Conservation (phyloP, 1,140 invertebrate genomes). For the Nephila pilipes region DNA sequence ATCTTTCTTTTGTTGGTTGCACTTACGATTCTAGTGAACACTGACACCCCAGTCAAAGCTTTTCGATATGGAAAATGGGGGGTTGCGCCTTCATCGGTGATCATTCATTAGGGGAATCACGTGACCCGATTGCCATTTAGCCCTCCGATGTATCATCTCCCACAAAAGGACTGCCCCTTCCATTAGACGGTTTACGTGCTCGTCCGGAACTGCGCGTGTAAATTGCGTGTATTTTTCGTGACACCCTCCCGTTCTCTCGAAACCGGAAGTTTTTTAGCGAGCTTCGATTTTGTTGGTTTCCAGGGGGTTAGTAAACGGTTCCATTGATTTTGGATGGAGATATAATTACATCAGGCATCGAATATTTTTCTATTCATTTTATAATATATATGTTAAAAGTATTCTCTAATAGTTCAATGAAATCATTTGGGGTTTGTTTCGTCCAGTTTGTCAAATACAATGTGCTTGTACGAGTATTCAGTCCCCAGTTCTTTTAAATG, state of each 20-base stretch:
- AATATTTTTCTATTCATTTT: too few species aligned
- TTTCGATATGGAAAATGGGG: neutral
- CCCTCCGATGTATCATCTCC: conserved; percentile 54
- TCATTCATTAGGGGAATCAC: conserved; percentile 32
- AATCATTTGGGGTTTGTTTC: too few species aligned
- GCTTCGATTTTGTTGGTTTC: neutral
- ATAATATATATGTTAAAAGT: too few species aligned
- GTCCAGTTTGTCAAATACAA: too few species aligned
- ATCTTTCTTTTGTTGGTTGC: neutral
- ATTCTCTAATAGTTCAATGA: too few species aligned
- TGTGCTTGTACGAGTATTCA: too few species aligned
- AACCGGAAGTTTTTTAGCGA: neutral
- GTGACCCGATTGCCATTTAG: conserved; percentile 25
- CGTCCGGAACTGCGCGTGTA: conserved; percentile 22
- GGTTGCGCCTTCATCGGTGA: neutral
- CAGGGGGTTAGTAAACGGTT: neutral
- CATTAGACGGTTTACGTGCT: conserved; percentile 49
- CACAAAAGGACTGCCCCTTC: conserved; percentile 39
- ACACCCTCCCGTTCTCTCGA: neutral
- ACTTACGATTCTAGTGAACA: conserved; percentile 27
- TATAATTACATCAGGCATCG: too few species aligned
- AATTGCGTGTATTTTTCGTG: conserved; percentile 23
- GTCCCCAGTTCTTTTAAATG: too few species aligned
- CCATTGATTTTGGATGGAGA: neutral
- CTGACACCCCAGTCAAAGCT: neutral